Evolutionary conservation across 2,113 vertebrate species (phyloP).

Genomic region (Gallinago paraguaiae): DNA sequence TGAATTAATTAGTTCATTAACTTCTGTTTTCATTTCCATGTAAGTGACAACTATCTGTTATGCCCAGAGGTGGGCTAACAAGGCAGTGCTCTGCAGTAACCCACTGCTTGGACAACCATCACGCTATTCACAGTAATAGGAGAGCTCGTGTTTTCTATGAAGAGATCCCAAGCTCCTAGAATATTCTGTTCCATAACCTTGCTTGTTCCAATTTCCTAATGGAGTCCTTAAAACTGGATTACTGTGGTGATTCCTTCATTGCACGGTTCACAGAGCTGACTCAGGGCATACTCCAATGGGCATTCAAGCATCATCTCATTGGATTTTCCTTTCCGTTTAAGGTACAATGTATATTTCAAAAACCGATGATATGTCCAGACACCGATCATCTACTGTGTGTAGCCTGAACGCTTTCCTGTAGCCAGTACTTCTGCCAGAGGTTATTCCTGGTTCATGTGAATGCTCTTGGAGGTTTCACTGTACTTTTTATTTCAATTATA

Average conservation of each 20-base stretch:
- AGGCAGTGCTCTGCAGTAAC: not conserved
- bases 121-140: not conserved
- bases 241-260: not conserved
- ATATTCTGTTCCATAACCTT: not conserved
- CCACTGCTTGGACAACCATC: not conserved
- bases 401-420: not conserved
- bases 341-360: not conserved
- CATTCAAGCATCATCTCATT: not conserved
- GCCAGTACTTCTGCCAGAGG: not conserved
- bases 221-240: not conserved
- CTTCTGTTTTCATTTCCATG: conserved; percentile 18
- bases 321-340: not conserved
- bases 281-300: not conserved
- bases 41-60: not conserved
- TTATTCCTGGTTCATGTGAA: not conserved
- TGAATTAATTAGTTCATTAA: conserved; percentile 28
- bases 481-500: not conserved
- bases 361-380: not conserved
- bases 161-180: not conserved
- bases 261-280: not conserved
- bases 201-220: not conserved
- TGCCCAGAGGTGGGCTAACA: not conserved
- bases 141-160: not conserved
- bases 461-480: not conserved
- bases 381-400: rapidly evolving